A percentile compares a stretch with the other conserved stretches of the same genome.
phyloP scores from a whole-genome alignment of 2,888 invertebrate genomes.

The Ectemnius lituratus region DNA sequence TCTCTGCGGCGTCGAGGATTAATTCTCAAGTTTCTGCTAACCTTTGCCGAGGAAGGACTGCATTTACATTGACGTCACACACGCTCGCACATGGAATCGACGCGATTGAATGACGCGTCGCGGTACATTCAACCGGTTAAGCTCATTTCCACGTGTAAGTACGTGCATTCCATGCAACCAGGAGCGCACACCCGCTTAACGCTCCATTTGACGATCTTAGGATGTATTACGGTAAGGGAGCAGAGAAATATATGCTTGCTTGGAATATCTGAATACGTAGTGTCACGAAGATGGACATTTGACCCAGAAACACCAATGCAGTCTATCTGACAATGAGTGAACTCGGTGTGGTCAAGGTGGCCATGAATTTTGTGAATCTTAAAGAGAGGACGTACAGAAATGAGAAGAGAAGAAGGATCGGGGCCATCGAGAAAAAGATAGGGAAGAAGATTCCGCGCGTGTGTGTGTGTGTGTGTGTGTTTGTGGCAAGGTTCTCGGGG shows the following conservation, averaged over 20 bases:
- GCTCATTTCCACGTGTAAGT: background rate
- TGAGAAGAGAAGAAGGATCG: no score
- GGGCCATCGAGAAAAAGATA: no score
- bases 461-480: no score
- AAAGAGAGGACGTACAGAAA: no score
- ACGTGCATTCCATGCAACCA: background rate
- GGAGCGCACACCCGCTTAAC: background rate
- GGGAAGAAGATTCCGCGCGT: no score
- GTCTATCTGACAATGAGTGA: no score
- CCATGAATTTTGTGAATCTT: no score
- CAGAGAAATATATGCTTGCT: no score
- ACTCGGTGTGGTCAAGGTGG: no score
- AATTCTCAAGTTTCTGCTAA: constrained; percentile 3
- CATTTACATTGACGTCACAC: constrained; percentile 9
- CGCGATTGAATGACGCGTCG: constrained; percentile 3
- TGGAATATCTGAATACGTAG: no score
- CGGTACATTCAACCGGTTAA: constrained; percentile 6
- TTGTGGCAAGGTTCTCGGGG: background rate
- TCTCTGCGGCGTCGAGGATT: background rate
- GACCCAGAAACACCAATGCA: background rate
- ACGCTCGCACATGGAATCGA: background rate
- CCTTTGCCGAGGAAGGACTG: constrained; percentile 1
- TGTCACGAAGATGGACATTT: background rate
- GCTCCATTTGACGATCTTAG: background rate
- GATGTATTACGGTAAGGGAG: background rate